A percentile compares a stretch with the other conserved stretches of the same genome.
phyloP scores from a whole-genome alignment of 2,888 invertebrate genomes.

The Antheraea assamensis region DNA sequence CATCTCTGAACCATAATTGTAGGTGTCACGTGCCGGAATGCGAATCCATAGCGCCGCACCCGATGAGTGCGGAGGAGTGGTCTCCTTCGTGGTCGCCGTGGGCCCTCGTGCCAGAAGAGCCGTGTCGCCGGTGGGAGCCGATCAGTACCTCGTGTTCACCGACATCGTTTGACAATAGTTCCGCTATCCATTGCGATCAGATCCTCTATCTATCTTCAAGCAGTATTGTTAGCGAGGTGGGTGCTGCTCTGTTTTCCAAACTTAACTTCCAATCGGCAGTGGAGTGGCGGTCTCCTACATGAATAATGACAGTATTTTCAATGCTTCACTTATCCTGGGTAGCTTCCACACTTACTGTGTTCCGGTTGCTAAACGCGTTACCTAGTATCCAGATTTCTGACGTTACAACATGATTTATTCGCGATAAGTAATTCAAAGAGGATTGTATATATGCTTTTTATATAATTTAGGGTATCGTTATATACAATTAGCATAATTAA shows the following conservation, averaged over 20 bases:
- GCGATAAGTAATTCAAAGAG: too few species aligned
- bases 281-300: too few species aligned
- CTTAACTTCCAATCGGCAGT: background rate
- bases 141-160: conserved; percentile 49
- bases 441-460: too few species aligned
- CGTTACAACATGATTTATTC: too few species aligned
- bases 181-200: conserved; percentile 58
- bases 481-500: too few species aligned
- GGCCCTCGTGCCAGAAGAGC: conserved; percentile 55
- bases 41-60: conserved; percentile 51
- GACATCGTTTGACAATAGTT: conserved; percentile 59
- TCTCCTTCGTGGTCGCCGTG: conserved; percentile 50
- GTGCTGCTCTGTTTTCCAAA: background rate
- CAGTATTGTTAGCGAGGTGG: conserved; percentile 81
- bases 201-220: conserved; percentile 74
- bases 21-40: conserved; percentile 81
- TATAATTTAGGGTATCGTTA: too few species aligned
- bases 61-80: conserved; percentile 43
- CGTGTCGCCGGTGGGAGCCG: conserved; percentile 49
- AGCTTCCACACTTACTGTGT: too few species aligned
- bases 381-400: too few species aligned
- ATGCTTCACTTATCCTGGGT: too few species aligned
- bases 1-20: conserved; percentile 16
- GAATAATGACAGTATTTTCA: background rate
- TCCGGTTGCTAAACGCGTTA: too few species aligned